Conservation (phyloP, 1,140 invertebrate genomes). For the Planococcus citri region DNA sequence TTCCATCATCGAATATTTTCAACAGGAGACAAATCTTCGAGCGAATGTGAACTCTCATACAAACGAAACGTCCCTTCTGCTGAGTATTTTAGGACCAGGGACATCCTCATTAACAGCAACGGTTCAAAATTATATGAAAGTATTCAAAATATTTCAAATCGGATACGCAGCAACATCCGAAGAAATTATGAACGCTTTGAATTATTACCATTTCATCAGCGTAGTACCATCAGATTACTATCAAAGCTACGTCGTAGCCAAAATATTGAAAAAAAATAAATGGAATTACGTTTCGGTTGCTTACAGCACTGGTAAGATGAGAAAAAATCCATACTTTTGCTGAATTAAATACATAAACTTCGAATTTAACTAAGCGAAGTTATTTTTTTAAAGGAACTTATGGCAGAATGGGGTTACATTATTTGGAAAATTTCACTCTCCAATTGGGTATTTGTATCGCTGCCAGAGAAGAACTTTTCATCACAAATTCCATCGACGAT, state of each 20-base stretch:
- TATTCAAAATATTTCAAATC: slow-evolving; percentile 34
- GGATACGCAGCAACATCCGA: slow-evolving; percentile 28
- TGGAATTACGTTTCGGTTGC: too few species aligned
- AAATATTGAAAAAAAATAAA: not conserved
- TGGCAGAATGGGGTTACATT: slow-evolving; percentile 62
- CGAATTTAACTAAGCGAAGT: too few species aligned
- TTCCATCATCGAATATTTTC: too few species aligned
- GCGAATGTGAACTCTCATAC: too few species aligned
- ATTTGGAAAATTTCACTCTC: slow-evolving; percentile 53
- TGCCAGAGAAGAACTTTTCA: slow-evolving; percentile 50
- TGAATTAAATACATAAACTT: too few species aligned
- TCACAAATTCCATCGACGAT: slow-evolving; percentile 45
- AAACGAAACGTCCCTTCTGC: too few species aligned
- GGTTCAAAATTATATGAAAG: too few species aligned
- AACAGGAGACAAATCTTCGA: too few species aligned
- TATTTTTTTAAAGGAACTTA: slow-evolving; percentile 39
- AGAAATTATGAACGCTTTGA: slow-evolving; percentile 16
- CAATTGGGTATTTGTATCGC: slow-evolving; percentile 59
- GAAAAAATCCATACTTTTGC: too few species aligned
- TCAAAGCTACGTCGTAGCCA: not conserved
- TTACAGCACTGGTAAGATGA: slow-evolving; percentile 43
- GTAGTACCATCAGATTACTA: too few species aligned
- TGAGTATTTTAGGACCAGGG: too few species aligned
- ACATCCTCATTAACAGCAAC: too few species aligned
- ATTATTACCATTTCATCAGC: slow-evolving; percentile 23